phyloP scores from a whole-genome alignment of 2,797 vertebrate species.

The Sebastes itinus region DNA sequence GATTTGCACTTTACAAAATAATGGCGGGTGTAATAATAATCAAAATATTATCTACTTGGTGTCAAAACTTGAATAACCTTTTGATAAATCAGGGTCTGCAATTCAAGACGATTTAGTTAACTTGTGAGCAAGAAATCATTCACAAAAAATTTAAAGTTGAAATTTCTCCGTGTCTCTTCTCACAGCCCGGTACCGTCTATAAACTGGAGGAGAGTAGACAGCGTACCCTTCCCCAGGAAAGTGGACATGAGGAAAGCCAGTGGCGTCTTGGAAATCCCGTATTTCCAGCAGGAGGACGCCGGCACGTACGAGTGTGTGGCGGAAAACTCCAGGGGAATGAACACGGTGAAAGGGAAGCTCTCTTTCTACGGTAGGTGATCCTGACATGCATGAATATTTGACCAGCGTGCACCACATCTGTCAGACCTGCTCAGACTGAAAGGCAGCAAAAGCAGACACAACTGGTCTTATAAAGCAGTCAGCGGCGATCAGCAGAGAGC shows the following conservation, averaged over 20 bases:
- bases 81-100: background rate
- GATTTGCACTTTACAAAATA: background rate
- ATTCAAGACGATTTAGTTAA: background rate
- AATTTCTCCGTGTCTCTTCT: background rate
- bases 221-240: conserved; percentile 89
- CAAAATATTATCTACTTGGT: too few relatives aligned
- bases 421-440: conserved; percentile 69
- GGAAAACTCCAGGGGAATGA: conserved; percentile 94
- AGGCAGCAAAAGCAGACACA: conserved; percentile 56
- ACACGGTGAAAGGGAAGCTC: conserved; percentile 93
- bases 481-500: conserved; percentile 14
- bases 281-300: conserved; percentile 95
- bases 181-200: conserved; percentile 92
- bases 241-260: conserved; percentile 90
- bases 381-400: conserved; percentile 70
- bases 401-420: conserved; percentile 63
- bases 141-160: background rate
- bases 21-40: too few relatives aligned
- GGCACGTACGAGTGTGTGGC: conserved; percentile 93
- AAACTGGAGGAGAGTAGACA: conserved; percentile 90
- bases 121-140: background rate
- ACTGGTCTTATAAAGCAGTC: conserved; percentile 31
- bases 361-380: conserved; percentile 92
- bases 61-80: background rate
- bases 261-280: conserved; percentile 94